Evolutionary conservation across 2,797 vertebrate genomes (phyloP).

Genomic region (Macropodus opercularis): DNA sequence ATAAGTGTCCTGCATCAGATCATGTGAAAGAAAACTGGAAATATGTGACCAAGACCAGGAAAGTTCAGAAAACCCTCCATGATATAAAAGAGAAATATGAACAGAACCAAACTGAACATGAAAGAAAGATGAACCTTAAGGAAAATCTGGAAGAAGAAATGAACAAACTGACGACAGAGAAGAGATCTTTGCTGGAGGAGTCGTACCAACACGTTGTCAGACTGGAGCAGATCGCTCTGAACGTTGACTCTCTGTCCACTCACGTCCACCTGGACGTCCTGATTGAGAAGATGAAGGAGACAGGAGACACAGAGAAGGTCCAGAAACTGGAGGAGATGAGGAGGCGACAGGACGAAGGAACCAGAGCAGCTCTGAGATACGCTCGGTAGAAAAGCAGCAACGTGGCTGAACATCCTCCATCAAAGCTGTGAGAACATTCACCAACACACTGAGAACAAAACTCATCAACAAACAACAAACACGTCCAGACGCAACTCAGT

Average conservation of each 20-base stretch:
- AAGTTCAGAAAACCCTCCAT: no score
- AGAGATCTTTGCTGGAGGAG: background rate
- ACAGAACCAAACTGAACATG: background rate
- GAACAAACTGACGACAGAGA: background rate
- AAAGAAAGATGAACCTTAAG: background rate
- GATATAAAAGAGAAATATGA: background rate
- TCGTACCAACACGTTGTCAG: background rate
- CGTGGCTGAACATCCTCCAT: no score
- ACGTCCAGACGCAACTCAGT: no score
- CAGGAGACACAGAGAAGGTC: background rate
- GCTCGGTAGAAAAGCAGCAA: no score
- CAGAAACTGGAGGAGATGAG: slow-evolving; percentile 19
- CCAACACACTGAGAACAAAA: no score
- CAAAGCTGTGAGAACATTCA: no score
- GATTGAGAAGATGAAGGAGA: slow-evolving; percentile 30
- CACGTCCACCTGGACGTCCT: slow-evolving; percentile 13
- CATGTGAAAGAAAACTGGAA: slow-evolving; percentile 18
- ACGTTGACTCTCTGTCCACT: background rate
- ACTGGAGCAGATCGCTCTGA: slow-evolving; percentile 22
- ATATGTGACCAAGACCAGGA: slow-evolving; percentile 4
- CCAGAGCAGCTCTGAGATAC: no score
- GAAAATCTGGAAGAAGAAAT: background rate
- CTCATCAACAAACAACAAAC: no score
- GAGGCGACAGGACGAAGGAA: no score
- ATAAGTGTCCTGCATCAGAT: background rate